Conservation (phyloP, 1,140 invertebrate genomes). For the Papilio polytes region DNA sequence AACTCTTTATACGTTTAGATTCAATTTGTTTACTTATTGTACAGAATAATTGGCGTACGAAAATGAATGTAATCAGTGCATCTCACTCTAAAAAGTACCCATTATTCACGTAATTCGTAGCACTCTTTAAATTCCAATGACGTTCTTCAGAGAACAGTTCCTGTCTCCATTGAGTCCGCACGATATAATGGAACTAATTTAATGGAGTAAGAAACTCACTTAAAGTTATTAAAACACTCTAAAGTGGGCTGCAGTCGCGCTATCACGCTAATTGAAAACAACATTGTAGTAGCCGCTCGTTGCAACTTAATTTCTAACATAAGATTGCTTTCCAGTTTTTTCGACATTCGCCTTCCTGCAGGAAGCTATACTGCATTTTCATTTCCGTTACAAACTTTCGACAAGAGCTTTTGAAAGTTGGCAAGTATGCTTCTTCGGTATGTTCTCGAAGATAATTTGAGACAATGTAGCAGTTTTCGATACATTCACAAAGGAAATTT, state of each 20-base stretch:
- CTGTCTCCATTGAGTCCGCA: slow-evolving; percentile 28
- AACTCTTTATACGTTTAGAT: slow-evolving; percentile 9
- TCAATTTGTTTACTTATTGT: slow-evolving; percentile 10
- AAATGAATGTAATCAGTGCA: background rate
- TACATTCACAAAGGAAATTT: background rate
- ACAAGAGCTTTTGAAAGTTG: slow-evolving; percentile 34
- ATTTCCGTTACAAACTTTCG: slow-evolving; percentile 33
- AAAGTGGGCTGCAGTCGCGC: slow-evolving; percentile 48
- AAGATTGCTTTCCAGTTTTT: slow-evolving; percentile 36
- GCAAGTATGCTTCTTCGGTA: slow-evolving; percentile 5
- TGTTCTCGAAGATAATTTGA: slow-evolving; percentile 7
- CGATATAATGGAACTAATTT: slow-evolving; percentile 38
- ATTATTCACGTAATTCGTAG: slow-evolving; percentile 18
- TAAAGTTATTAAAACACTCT: slow-evolving; percentile 73
- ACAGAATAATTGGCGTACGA: background rate
- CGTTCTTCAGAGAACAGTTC: background rate
- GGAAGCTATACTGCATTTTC: slow-evolving; percentile 26
- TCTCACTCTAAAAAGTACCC: background rate
- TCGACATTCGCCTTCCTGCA: slow-evolving; percentile 5
- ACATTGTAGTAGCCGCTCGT: slow-evolving; percentile 49
- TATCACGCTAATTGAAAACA: slow-evolving; percentile 71
- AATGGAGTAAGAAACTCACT: slow-evolving; percentile 61
- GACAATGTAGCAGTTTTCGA: background rate
- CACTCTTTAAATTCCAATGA: slow-evolving; percentile 23
- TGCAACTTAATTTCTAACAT: slow-evolving; percentile 39